Evolutionary conservation across 1,140 invertebrate genomes (phyloP).

Genomic region (Choristoneura fumiferana): DNA sequence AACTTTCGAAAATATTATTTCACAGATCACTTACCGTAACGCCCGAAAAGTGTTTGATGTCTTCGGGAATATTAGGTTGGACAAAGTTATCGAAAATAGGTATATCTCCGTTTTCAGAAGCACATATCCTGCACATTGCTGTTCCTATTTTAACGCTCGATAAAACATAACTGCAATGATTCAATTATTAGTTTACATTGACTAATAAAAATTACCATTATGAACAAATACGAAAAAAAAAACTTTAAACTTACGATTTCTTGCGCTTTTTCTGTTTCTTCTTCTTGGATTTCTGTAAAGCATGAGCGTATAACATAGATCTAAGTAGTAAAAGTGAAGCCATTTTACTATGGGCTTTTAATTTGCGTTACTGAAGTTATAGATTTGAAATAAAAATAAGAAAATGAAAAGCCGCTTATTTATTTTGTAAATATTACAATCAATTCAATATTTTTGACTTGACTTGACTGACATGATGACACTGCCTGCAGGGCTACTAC

Average conservation of each 20-base stretch:
- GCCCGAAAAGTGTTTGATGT: constrained; percentile 59
- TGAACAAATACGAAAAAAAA: constrained; percentile 11
- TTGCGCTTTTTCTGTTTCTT: constrained; percentile 48
- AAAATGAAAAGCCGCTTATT: no score
- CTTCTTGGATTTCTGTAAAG: constrained; percentile 49
- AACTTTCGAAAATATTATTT: no score
- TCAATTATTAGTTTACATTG: background rate
- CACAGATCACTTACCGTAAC: constrained; percentile 44
- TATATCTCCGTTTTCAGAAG: constrained; percentile 47
- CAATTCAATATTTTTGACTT: no score
- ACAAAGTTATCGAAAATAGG: constrained; percentile 58
- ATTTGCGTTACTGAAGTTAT: no score
- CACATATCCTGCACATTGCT: constrained; percentile 57
- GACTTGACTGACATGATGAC: no score
- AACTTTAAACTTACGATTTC: constrained; percentile 41
- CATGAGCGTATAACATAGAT: constrained; percentile 58
- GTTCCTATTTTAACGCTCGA: constrained; percentile 21
- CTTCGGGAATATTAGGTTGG: constrained; percentile 54
- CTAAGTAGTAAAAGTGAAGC: constrained; percentile 59
- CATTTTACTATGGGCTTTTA: constrained; percentile 33
- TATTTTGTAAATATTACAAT: no score
- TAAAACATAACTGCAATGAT: constrained; percentile 2
- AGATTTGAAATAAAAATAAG: no score
- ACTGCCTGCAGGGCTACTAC: no score
- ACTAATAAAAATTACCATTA: background rate